These are phyloP conservation scores for Alexandromys fortis DNA, from an alignment of 2,113 vertebrate species.

Conservation along the genomic window DNA sequence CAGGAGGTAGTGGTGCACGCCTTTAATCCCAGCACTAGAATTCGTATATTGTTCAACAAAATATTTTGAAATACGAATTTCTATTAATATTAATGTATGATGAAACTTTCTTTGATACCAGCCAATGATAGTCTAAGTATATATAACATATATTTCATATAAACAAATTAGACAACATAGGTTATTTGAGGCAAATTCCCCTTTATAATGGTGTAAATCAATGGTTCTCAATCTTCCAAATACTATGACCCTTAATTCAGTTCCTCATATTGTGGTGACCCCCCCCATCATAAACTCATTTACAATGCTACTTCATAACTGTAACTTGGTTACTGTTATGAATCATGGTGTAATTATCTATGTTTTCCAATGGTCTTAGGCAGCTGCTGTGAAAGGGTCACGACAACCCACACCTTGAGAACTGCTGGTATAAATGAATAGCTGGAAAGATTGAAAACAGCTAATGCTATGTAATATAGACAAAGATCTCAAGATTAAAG, in stretches of 20 bases:
- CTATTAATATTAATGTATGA: neutral
- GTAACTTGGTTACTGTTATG: neutral
- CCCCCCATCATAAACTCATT: neutral
- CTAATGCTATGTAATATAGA: neutral
- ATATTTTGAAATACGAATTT: neutral
- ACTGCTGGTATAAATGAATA: neutral
- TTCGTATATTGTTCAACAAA: neutral
- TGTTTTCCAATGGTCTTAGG: too few species aligned
- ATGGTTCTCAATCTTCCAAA: neutral
- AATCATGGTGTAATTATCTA: neutral
- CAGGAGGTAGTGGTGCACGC: too few species aligned
- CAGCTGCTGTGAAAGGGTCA: neutral
- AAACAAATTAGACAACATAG: neutral
- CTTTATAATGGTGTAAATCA: neutral
- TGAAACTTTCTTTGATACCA: neutral
- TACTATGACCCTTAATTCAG: neutral
- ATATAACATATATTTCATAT: neutral
- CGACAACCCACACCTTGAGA: neutral
- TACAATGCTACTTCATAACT: neutral
- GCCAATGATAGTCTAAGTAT: neutral
- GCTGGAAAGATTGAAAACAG: neutral
- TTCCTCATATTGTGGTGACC: neutral
- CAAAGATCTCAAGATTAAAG: constrained; percentile 32
- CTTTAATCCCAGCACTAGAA: neutral
- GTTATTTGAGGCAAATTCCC: neutral